A percentile compares a stretch with the other conserved stretches of the same genome.
These are phyloP conservation scores for Ciconia stormi DNA, from an alignment of 2,113 vertebrate species.

Conservation along the genomic window DNA sequence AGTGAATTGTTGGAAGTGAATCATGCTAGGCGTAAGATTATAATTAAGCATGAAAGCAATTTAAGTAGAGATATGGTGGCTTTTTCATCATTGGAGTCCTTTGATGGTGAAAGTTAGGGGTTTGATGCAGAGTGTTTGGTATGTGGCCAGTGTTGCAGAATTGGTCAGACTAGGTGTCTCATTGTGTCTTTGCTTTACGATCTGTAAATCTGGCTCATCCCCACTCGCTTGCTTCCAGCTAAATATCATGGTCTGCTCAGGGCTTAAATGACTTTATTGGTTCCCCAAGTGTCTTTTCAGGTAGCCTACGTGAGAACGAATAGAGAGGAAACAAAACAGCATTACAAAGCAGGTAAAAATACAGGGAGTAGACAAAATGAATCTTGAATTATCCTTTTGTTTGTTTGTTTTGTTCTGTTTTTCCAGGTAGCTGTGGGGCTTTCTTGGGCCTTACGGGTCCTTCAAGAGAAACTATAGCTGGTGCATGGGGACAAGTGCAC, in stretches of 20 bases:
- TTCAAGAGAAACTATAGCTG: conserved; percentile 79
- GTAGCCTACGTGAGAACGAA: not conserved
- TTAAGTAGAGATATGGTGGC: not conserved
- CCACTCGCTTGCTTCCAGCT: not conserved
- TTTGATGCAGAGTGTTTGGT: not conserved
- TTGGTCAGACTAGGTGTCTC: not conserved
- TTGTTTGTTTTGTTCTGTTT: not conserved
- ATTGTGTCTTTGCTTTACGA: not conserved
- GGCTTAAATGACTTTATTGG: not conserved
- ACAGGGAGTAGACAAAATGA: not conserved
- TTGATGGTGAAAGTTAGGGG: not conserved
- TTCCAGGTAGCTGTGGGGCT: not conserved
- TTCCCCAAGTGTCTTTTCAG: not conserved
- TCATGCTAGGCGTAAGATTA: not conserved
- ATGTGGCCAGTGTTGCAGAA: not conserved
- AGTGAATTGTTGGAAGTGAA: not conserved
- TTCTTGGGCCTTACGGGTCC: conserved; percentile 71
- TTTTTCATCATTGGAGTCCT: not conserved
- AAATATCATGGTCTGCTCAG: not conserved
- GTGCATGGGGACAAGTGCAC: conserved; percentile 77
- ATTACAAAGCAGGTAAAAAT: not conserved
- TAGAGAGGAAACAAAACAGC: not conserved
- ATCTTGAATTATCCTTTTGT: not conserved
- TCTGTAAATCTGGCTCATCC: not conserved
- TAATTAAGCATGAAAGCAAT: not conserved